Evolutionary conservation across 2,797 vertebrate genomes (phyloP), one percentile per base, ranked within the genome.

Genomic region (Sebastes glaucus): DNA sequence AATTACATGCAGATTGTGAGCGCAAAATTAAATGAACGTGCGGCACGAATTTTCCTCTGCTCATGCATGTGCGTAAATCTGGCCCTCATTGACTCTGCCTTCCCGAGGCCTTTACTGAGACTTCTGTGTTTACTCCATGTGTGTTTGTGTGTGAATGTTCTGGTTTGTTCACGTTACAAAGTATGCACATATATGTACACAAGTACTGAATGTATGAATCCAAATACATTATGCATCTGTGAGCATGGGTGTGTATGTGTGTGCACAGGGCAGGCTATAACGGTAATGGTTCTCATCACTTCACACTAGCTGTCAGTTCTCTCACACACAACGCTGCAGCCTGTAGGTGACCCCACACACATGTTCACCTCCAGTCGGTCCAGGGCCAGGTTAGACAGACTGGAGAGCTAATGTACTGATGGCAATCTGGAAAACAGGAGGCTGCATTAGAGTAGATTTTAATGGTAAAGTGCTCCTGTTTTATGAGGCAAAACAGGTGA

Each of bases 271-370:
- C 59, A 67, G 71, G 30, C 71, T 71, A 2, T 33, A 64, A 75
- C 88, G 80, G 88, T 84, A 85, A 83, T 93, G 92, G 84, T 92
- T 93, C 78, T 62, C 70, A 77, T 95, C 94, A 93, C 82, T 81
- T 88, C 88, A 94, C 93, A 93, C 91, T 78, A 69, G 87, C 85
- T 90, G 89, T 89, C 90, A 92, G 69, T 64, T 78, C 74, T 68
- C 73, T 85, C 78, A 35, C 73, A 79, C 83, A 81, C 79, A 68
- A 28, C 3, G 6, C 69, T 61, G 71, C 38, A 87, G 71, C 80
- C 77, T 74, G 76, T 49, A 59, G 61, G 86, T 82, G 86, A 90
- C 88, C 83, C 11, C 28, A 67, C 88, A 86, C 85, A 84, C 76
- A 74, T 74, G 73, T 87, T 85, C 81, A 71, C 80, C 74, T 72